Percentiles rank a stretch among this genome's conserved stretches.
These are phyloP conservation scores for Bombus huntii DNA, from an alignment of 1,140 invertebrate genomes.

Conservation along the genomic window DNA sequence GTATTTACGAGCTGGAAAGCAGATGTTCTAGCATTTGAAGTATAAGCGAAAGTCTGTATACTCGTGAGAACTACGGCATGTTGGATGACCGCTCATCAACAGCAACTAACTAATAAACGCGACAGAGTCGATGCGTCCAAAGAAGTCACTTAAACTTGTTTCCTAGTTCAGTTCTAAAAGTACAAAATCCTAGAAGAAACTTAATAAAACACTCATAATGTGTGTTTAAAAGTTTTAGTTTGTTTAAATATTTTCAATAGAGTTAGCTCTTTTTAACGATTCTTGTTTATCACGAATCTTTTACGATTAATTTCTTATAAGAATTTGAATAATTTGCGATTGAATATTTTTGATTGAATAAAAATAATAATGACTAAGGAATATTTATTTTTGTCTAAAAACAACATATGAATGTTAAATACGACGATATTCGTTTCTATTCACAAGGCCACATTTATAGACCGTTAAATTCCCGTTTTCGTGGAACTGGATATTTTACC, in stretches of 20 bases:
- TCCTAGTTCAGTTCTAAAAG: too few species aligned
- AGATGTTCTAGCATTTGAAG: background rate
- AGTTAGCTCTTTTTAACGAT: too few species aligned
- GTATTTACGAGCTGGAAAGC: background rate
- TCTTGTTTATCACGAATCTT: too few species aligned
- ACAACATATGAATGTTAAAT: background rate
- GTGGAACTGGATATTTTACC: background rate
- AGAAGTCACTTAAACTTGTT: background rate
- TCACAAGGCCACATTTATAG: background rate
- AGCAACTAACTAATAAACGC: background rate
- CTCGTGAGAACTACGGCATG: background rate
- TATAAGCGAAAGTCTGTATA: background rate
- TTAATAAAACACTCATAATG: background rate
- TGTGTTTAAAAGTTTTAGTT: background rate
- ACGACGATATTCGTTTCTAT: background rate
- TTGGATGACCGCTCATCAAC: background rate
- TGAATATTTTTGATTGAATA: too few species aligned
- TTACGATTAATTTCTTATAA: too few species aligned
- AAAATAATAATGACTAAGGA: background rate
- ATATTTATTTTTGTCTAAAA: background rate
- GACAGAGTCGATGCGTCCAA: background rate
- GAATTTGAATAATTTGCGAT: too few species aligned
- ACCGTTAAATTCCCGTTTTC: background rate
- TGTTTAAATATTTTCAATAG: too few species aligned
- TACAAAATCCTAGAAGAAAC: background rate